Conservation (phyloP, 2,797 vertebrate species). For the Gadopsis bispinosus region DNA sequence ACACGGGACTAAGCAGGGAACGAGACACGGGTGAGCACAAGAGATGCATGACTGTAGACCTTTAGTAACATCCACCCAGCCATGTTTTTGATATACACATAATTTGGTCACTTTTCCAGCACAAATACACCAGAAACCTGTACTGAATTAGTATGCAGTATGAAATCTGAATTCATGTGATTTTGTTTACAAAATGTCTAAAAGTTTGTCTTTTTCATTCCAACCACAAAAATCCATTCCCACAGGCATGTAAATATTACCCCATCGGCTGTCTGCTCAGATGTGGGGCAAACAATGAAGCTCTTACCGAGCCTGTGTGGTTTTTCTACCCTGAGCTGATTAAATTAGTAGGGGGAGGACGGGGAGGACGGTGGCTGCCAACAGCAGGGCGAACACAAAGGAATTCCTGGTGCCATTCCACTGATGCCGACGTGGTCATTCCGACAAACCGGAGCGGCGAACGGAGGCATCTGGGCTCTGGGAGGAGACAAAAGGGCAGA, state of each 20-base stretch:
- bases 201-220: neutral
- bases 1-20: no score
- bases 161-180: neutral
- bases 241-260: slow-evolving; percentile 29
- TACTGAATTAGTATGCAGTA: neutral
- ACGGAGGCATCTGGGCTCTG: slow-evolving; percentile 62
- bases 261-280: slow-evolving; percentile 36
- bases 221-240: slow-evolving; percentile 15
- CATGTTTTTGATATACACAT: neutral
- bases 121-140: neutral
- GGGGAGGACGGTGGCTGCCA: slow-evolving; percentile 23
- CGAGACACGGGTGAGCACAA: no score
- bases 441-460: slow-evolving; percentile 17
- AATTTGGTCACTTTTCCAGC: neutral
- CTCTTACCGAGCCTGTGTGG: slow-evolving; percentile 17
- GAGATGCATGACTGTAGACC: no score
- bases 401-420: slow-evolving; percentile 71
- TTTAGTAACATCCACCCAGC: neutral
- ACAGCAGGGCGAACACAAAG: slow-evolving; percentile 50
- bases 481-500: slow-evolving; percentile 62
- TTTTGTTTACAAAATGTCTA: neutral
- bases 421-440: slow-evolving; percentile 65
- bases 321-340: slow-evolving; percentile 49
- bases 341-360: slow-evolving; percentile 40
- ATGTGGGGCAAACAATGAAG: slow-evolving; percentile 48